Evolutionary conservation across 1,140 invertebrate species (phyloP).

Genomic region (Parapsyche elsis): DNA sequence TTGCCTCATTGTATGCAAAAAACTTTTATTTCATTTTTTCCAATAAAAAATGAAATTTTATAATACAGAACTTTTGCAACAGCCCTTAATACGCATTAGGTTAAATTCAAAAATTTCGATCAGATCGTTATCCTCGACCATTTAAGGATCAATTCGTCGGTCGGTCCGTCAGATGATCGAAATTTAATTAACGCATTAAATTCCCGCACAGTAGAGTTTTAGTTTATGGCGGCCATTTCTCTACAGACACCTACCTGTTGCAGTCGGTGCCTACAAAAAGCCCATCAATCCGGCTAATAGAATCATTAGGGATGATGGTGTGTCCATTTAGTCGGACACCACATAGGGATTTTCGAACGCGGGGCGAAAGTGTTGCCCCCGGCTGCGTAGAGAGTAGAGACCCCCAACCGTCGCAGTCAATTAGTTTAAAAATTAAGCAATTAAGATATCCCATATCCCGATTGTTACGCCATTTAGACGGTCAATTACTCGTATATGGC

Average conservation of each 20-base stretch:
- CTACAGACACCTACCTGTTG: slow-evolving; percentile 1
- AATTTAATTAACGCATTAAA: too few species aligned
- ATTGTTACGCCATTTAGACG: slow-evolving; percentile 50
- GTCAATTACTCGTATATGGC: slow-evolving; percentile 38
- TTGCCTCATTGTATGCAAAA: too few species aligned
- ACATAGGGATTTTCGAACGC: not conserved
- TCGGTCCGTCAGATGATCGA: too few species aligned
- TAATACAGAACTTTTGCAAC: too few species aligned
- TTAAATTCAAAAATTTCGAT: too few species aligned
- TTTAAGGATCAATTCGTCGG: too few species aligned
- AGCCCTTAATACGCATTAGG: too few species aligned
- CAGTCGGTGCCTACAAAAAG: slow-evolving; percentile 9
- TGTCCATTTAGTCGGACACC: slow-evolving; percentile 44
- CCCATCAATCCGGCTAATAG: slow-evolving; percentile 46
- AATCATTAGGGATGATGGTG: slow-evolving; percentile 52
- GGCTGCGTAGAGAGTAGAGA: not conserved
- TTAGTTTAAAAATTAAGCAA: slow-evolving; percentile 54
- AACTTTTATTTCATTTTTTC: too few species aligned
- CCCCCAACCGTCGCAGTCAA: slow-evolving; percentile 48
- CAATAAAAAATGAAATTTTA: too few species aligned
- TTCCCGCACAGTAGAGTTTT: too few species aligned
- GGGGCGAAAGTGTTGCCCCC: slow-evolving; percentile 33
- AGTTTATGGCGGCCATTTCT: too few species aligned
- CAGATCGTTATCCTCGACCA: too few species aligned
- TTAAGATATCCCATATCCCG: slow-evolving; percentile 48